Evolutionary conservation across 1,140 invertebrate species (phyloP).

Genomic region (Octopus sinensis): DNA sequence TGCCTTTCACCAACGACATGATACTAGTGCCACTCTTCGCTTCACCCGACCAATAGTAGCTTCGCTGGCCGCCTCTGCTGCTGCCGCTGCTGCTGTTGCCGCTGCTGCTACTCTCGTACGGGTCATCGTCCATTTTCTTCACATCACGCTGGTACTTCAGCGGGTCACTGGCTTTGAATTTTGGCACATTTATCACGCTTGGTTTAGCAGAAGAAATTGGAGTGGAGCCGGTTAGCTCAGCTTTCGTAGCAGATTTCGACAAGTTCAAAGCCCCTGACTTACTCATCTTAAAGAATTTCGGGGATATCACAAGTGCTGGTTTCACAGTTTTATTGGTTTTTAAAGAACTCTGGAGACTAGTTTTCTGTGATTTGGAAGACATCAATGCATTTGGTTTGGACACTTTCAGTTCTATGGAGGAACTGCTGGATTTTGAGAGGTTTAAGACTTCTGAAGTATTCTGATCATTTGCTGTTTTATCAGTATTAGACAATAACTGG

Average conservation of each 20-base stretch:
- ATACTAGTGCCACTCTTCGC: not conserved
- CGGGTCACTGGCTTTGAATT: not conserved
- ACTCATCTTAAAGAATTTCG: constrained; percentile 6
- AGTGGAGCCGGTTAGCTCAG: not conserved
- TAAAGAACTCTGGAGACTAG: not conserved
- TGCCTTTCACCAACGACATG: not conserved
- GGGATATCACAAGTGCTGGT: not conserved
- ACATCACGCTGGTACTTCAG: not conserved
- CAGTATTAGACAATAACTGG: not conserved
- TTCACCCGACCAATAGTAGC: too few species aligned
- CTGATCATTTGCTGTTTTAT: not conserved
- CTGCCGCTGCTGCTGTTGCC: not conserved
- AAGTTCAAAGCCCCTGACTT: not conserved
- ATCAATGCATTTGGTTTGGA: not conserved
- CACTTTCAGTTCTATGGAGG: not conserved
- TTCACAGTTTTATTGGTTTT: not conserved
- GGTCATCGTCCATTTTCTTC: not conserved
- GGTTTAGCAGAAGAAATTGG: not conserved
- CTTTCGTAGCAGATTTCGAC: not conserved
- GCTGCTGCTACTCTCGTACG: not conserved
- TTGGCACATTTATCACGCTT: not conserved
- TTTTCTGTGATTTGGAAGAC: not conserved
- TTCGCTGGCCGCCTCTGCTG: not conserved
- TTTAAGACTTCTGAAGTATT: not conserved
- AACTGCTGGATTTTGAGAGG: not conserved